A percentile compares a stretch with the other conserved stretches of the same genome.
These are phyloP conservation scores for Pseudoips prasinana DNA, from an alignment of 2,888 invertebrate species.

Conservation along the genomic window DNA sequence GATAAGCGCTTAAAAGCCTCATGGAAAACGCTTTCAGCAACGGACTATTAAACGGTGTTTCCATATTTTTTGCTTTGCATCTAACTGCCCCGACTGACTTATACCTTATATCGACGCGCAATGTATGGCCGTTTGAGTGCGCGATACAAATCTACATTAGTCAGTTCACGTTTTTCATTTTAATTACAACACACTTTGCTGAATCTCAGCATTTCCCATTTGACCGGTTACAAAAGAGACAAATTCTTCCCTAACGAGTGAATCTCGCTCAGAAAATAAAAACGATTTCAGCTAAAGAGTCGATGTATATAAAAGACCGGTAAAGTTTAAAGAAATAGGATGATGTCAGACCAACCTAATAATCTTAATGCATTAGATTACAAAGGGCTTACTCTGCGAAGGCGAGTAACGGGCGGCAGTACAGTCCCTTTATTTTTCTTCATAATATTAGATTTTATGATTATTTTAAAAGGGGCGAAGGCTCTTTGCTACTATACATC, in stretches of 20 bases:
- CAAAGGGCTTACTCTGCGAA: conserved; percentile 52
- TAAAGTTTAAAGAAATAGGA: conserved; percentile 59
- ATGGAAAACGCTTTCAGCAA: conserved; percentile 74
- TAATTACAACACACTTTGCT: conserved; percentile 28
- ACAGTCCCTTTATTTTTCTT: conserved; percentile 58
- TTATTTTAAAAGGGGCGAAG: conserved; percentile 61
- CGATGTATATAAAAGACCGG: conserved; percentile 39
- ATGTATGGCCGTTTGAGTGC: conserved; percentile 41
- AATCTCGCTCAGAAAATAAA: too few relatives aligned
- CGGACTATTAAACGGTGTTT: conserved; percentile 64
- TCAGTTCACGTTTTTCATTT: conserved; percentile 24
- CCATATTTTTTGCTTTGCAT: conserved; percentile 63
- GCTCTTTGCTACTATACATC: conserved; percentile 44
- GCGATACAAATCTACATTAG: conserved; percentile 40
- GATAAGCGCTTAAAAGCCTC: conserved; percentile 81
- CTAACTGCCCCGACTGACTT: conserved; percentile 43
- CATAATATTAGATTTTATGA: conserved; percentile 66
- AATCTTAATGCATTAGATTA: conserved; percentile 74
- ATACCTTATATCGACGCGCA: conserved; percentile 45
- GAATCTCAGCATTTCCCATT: conserved; percentile 8
- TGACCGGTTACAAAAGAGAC: too few relatives aligned
- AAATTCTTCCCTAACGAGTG: too few relatives aligned
- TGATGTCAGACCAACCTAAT: conserved; percentile 65
- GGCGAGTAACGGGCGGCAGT: conserved; percentile 43
- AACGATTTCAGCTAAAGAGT: conserved; percentile 13